Evolutionary conservation across 1,140 invertebrate genomes (phyloP), one percentile per base, ranked within the genome.

Genomic region (Orussus abietinus): DNA sequence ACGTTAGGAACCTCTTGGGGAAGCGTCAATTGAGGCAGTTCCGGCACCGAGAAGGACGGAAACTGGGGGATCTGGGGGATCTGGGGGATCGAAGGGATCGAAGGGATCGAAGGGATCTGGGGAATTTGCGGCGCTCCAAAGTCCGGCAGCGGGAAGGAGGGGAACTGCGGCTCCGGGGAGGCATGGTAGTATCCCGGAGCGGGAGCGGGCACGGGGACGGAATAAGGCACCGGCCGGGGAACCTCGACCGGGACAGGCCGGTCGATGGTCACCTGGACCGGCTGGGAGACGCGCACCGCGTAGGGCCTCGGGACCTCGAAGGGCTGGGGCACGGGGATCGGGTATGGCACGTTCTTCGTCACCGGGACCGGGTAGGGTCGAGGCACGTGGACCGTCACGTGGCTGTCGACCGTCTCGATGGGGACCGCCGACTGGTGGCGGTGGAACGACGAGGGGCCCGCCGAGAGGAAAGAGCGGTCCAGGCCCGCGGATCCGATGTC

Each of bases 1-100:
- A 33, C 6, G 31, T 33, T 33, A 9, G 13, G 13, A 10, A 19
- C n/a, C 4, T 15, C 34, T 9, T 13, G 7, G 9, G 18, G n/a
- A 9, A n/a, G 34, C 34, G 18, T 15, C 34, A 38, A 30, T 14
- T 38, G 28, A 15, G 42, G 17, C 33, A 21, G 7, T 22, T 37
- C 17, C 9, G 21, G 47, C 19, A 3, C 49, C 45, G 0, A 53
- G 26, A 33, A 28, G 48, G 7, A 49, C 45, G 22, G 47, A 31
- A 17, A 6, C 14, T 14, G 10, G 18, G 19, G 13, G 25, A 9
- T 18, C 14, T 20, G 39, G 17, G 26, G 26, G 28, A 26, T 22
- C 12, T 29, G 21, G 12, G 25, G n/a, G 22, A 25, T 25, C 6
- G 22, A 25, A 25, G 22, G 6, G 22, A 25, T 25, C 6, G 22